Conservation (phyloP, 2,113 vertebrate genomes). For the Entelurus aequoreus region DNA sequence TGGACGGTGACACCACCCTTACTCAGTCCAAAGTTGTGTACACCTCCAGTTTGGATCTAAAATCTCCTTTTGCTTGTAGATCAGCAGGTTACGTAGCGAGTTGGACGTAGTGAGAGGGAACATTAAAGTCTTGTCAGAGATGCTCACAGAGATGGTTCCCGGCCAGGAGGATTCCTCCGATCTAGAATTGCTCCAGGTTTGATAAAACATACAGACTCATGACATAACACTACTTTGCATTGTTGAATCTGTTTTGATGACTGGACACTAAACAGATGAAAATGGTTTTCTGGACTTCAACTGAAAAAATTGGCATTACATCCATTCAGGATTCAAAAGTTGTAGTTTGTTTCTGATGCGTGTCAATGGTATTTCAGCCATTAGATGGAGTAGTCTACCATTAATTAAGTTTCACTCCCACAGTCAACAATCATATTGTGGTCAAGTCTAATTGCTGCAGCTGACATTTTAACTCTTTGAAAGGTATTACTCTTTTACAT, state of each 20-base stretch:
- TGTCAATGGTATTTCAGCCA: conserved; percentile 33
- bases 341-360: background rate
- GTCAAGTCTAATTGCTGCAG: conserved; percentile 21
- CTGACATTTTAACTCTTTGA: conserved; percentile 1
- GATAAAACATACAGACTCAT: background rate
- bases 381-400: conserved; percentile 42
- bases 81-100: conserved; percentile 89
- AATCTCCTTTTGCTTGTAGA: conserved; percentile 64
- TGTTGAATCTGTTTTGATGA: background rate
- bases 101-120: conserved; percentile 94
- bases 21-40: background rate
- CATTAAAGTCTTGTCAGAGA: conserved; percentile 98
- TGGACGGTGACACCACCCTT: background rate
- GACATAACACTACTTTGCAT: background rate
- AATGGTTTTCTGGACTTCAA: too few relatives aligned
- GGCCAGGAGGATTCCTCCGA: conserved; percentile 91
- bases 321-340: background rate
- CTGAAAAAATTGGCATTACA: background rate
- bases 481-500: conserved; percentile 15
- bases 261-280: too few relatives aligned
- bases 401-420: background rate
- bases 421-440: conserved; percentile 2
- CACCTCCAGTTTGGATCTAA: background rate
- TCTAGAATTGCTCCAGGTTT: conserved; percentile 90
- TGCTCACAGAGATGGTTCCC: conserved; percentile 95